Percentiles rank a stretch among this genome's conserved stretches.
Evolutionary conservation across 1,140 invertebrate genomes (phyloP).

Genomic region (Polypedilum vanderplanki): DNA sequence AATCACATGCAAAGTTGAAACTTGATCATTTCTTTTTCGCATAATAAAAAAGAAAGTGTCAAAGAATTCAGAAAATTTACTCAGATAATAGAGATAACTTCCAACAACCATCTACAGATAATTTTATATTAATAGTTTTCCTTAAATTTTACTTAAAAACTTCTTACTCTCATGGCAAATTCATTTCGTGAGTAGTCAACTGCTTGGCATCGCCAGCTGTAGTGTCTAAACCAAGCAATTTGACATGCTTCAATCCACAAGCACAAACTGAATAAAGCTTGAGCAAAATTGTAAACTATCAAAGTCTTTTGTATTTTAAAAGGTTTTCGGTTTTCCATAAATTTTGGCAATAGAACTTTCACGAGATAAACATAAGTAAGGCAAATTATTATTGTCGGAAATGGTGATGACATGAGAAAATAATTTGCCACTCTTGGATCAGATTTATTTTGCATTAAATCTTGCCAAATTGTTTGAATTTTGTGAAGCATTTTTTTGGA

Average conservation of each 20-base stretch:
- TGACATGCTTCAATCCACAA: conserved; percentile 64
- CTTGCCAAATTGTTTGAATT: no score
- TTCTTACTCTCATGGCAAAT: conserved; percentile 35
- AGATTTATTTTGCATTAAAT: no score
- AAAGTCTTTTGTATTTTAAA: conserved; percentile 71
- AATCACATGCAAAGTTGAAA: conserved; percentile 75
- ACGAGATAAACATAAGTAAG: conserved; percentile 31
- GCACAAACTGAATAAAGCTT: conserved; percentile 78
- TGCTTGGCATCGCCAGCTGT: conserved; percentile 81
- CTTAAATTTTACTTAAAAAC: no score
- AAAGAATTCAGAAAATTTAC: conserved; percentile 71
- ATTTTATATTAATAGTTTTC: no score
- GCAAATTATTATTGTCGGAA: no score
- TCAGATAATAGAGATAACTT: conserved; percentile 76
- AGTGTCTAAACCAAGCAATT: conserved; percentile 59
- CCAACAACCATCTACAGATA: conserved; percentile 55
- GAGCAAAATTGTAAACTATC: conserved; percentile 77
- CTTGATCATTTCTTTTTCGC: conserved; percentile 70
- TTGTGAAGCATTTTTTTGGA: no score
- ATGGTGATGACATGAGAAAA: no score
- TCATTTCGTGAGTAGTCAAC: conserved; percentile 79
- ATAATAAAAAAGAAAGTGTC: conserved; percentile 75
- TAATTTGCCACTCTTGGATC: no score
- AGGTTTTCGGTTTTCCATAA: conserved; percentile 87
- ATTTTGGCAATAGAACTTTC: conserved; percentile 66